phyloP scores from a whole-genome alignment of 2,888 invertebrate genomes.

The Rapana venosa region DNA sequence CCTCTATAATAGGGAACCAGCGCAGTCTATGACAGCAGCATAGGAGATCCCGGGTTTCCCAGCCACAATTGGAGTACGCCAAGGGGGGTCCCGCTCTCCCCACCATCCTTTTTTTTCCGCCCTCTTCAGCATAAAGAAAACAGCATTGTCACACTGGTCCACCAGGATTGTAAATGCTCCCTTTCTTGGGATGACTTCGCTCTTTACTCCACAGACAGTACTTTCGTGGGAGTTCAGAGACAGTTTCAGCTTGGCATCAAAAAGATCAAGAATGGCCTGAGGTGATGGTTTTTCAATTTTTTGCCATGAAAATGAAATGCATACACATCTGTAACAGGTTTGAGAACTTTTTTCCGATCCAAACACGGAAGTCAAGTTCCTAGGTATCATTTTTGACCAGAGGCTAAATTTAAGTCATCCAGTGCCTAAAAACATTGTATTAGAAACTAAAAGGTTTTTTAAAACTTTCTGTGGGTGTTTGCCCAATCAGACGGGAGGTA shows the following conservation, averaged over 20 bases:
- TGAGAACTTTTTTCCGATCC: neutral
- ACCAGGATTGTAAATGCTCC: neutral
- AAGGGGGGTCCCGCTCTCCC: too few relatives aligned
- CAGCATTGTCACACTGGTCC: neutral
- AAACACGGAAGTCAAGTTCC: neutral
- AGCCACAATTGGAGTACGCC: too few relatives aligned
- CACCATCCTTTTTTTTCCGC: neutral
- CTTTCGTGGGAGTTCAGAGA: neutral
- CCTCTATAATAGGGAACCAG: too few relatives aligned
- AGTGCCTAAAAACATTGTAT: neutral
- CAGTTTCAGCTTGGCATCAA: neutral
- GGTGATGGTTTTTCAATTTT: neutral
- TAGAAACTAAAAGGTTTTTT: too few relatives aligned
- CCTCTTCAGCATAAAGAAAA: neutral
- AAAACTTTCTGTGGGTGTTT: too few relatives aligned
- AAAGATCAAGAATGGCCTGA: neutral
- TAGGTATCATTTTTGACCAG: neutral
- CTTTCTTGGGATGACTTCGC: neutral
- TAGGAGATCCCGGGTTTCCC: too few relatives aligned
- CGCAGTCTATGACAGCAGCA: too few relatives aligned
- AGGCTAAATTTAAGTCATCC: neutral
- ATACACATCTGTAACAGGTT: neutral
- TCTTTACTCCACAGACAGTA: neutral
- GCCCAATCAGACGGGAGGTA: too few relatives aligned
- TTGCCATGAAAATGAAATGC: neutral